phyloP scores from a whole-genome alignment of 37 sponge, comb jelly and placozoan species.

The Halisarca cf. caerulea region DNA sequence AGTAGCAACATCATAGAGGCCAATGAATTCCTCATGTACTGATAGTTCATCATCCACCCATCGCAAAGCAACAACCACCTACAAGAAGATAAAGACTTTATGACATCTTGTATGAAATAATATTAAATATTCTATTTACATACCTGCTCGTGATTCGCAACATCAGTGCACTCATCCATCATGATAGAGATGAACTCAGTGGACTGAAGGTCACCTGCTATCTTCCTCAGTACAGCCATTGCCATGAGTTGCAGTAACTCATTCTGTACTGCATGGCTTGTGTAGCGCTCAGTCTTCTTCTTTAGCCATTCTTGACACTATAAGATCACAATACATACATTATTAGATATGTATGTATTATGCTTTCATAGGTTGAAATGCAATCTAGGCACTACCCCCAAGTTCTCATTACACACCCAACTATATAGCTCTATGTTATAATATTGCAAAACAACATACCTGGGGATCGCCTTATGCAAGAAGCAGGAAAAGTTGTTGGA shows the following conservation, averaged over 20 bases:
- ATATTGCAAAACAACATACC: too few relatives aligned
- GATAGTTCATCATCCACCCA: too few relatives aligned
- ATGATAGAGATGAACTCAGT: background rate
- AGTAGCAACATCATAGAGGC: too few relatives aligned
- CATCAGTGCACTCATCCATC: background rate
- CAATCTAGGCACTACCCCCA: too few relatives aligned
- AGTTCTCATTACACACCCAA: too few relatives aligned
- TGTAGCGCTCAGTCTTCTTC: background rate
- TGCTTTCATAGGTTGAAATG: too few relatives aligned
- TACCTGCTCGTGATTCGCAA: background rate
- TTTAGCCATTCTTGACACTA: background rate
- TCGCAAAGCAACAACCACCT: too few relatives aligned
- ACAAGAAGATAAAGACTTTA: background rate
- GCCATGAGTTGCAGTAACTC: background rate
- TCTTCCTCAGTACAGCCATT: background rate
- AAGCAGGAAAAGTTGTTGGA: constrained; percentile 1
- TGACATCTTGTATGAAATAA: background rate
- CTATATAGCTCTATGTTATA: too few relatives aligned
- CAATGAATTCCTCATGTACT: too few relatives aligned
- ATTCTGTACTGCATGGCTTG: background rate
- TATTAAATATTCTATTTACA: background rate
- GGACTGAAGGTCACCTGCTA: background rate
- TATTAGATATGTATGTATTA: too few relatives aligned
- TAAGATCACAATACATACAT: too few relatives aligned
- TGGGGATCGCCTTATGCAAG: background rate